Evolutionary conservation across 2,888 invertebrate genomes (phyloP), one percentile per base, ranked within the genome.

Genomic region (Lasioglossum zephyrum): DNA sequence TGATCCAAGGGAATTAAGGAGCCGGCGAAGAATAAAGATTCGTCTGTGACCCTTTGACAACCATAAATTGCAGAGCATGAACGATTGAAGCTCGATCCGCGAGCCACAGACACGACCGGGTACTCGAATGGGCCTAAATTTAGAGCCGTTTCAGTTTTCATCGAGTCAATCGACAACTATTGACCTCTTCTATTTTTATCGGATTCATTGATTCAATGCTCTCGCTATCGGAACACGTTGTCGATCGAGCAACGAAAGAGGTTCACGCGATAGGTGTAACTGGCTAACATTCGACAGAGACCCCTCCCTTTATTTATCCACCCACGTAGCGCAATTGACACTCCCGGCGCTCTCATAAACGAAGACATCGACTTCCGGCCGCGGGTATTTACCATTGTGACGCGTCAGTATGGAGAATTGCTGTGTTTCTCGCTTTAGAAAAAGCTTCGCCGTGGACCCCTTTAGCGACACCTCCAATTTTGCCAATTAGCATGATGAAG

Each of bases 1-100:
- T 82, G 81, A 83, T 81, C 81, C 84, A 70, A 80, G 75, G 82
- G 86, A 72, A 88, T 88, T 88, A 82, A 90, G 79, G 78, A 63
- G 60, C 69, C 69, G 57, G 57, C 39, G 78, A 57, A 60, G 87
- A 87, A 80, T 81, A 76, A 88, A 83, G 78, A 88, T 85, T 85
- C 86, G 79, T 77, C 78, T 22, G 53, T 22, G 53, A 22, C 53
- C 53, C 53, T 57, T 57, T 57, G n/a, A n/a, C 57, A 57, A n/a
- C n/a, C n/a, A n/a, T 57, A 11, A 57, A 57, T 9, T n/a, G 53
- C 53, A 9, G 1, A 22, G 3, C 53, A 9, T 57, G 0, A 11
- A 57, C 9, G 53, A 57, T 4, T 31, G 13, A 31, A 63, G 60
- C 60, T 85, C 22, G 79, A 44, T 0, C 16, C 13, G 73, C 9